Evolutionary conservation across 1,140 invertebrate species (phyloP).

Genomic region (Drosophila kepulauana): DNA sequence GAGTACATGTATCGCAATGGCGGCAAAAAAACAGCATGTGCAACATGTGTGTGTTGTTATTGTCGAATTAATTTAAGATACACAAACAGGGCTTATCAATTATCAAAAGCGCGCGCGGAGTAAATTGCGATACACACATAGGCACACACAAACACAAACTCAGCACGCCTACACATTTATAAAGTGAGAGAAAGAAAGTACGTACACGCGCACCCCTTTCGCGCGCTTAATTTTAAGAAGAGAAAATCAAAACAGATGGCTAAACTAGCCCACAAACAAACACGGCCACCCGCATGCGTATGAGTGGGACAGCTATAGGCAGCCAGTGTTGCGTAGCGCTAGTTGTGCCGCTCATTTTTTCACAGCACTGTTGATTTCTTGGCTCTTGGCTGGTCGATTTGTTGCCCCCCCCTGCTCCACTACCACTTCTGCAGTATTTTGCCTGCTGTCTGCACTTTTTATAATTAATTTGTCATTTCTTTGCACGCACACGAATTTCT

Average conservation of each 20-base stretch:
- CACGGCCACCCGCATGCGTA: conserved; percentile 35
- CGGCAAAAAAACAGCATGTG: conserved; percentile 53
- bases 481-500: conserved; percentile 16
- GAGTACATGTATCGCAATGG: conserved; percentile 20
- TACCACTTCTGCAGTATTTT: conserved; percentile 27
- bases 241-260: conserved; percentile 80
- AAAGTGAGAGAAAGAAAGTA: conserved; percentile 68
- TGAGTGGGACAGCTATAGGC: conserved; percentile 45
- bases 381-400: conserved; percentile 46
- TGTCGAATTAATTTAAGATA: conserved; percentile 52
- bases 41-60: conserved; percentile 71
- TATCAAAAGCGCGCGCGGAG: conserved; percentile 58
- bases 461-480: conserved; percentile 46
- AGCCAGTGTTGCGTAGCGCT: conserved; percentile 48
- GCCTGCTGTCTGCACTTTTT: conserved; percentile 52
- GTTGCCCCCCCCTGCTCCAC: conserved; percentile 12
- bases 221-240: conserved; percentile 80
- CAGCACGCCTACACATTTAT: background rate
- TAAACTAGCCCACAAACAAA: conserved; percentile 53
- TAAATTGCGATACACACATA: conserved; percentile 61
- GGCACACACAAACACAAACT: conserved; percentile 6
- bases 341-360: conserved; percentile 52
- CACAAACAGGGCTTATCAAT: conserved; percentile 74
- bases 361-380: conserved; percentile 59
- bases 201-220: conserved; percentile 81